These are phyloP conservation scores for Liodrosophila aerea DNA, from an alignment of 2,888 invertebrate species.

Conservation along the genomic window DNA sequence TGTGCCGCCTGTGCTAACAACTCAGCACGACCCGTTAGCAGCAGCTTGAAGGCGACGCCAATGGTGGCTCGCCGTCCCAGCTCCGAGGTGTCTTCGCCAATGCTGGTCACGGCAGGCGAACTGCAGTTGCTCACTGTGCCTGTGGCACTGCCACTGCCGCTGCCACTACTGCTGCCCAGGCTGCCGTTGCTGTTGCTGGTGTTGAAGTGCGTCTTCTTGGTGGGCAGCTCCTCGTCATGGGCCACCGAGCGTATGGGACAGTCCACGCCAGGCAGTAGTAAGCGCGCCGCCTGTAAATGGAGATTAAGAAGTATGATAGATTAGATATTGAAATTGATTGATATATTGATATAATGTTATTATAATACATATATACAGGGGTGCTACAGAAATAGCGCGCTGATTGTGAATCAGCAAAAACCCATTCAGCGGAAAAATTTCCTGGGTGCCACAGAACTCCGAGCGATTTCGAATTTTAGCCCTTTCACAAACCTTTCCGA, in stretches of 20 bases:
- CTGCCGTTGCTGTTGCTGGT: slow-evolving; percentile 24
- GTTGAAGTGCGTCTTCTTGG: slow-evolving; percentile 76
- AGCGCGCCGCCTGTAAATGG: slow-evolving; percentile 85
- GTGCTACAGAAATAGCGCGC: too few relatives aligned
- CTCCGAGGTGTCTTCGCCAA: slow-evolving; percentile 82
- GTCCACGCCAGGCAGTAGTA: slow-evolving; percentile 93
- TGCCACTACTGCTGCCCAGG: slow-evolving; percentile 7
- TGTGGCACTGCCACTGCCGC: slow-evolving; percentile 34
- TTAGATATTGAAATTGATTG: too few relatives aligned
- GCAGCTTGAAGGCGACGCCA: slow-evolving; percentile 90
- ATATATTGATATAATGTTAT: too few relatives aligned
- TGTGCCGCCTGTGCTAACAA: slow-evolving; percentile 90
- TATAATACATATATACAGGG: too few relatives aligned
- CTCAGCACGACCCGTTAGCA: slow-evolving; percentile 91
- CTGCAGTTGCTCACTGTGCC: slow-evolving; percentile 59
- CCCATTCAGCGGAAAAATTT: too few relatives aligned
- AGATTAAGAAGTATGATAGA: neutral
- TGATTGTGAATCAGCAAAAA: too few relatives aligned
- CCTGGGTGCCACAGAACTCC: too few relatives aligned
- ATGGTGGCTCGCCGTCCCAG: slow-evolving; percentile 87
- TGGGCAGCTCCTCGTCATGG: slow-evolving; percentile 83
- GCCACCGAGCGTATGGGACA: slow-evolving; percentile 91
- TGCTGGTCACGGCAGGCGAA: slow-evolving; percentile 50
- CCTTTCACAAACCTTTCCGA: too few relatives aligned
- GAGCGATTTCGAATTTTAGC: too few relatives aligned